Base-by-base conservation (phyloP, 2,797 vertebrate species). In the Oryzias dopingdopingensis region DNA sequence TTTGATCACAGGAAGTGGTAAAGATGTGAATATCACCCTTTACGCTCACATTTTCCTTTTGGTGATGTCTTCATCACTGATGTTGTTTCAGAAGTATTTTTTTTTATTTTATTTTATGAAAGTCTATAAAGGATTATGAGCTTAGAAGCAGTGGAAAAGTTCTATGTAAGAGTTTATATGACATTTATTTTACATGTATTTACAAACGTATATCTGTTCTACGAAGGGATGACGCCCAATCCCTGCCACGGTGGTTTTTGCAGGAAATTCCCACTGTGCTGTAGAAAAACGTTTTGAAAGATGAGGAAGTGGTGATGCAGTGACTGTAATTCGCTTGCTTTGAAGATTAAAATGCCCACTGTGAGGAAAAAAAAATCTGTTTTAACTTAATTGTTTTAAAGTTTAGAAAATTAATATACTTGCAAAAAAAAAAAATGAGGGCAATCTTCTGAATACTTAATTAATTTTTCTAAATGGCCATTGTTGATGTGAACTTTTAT, bases 261-360 rank as follows among this genome's bases (percentile, higher is more conserved):
- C 59, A 79, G 82, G 86, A 85, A 88, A 85, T 83, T 87, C 85
- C 83, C 76, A 71, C 70, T 79, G 72, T 74, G 57, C 68, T 77
- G 77, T 65, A 74, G 75, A 89, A 72, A 29, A 14, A 67, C 58
- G 75, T 74, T 81, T 66, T 63, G 71, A 76, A 44, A 67, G 61
- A 72, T 76, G 49, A 81, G 81, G 64, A 72, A 77, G 70, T 69
- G 61, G 67, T 56, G 73, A 71, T 67, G 73, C 58, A 72, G 68
- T 13, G 50, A 56, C 74, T 65, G 61, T 70, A 72, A 76, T 73
- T 78, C 77, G 61, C 53, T 65, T 15, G 29, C 72, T 81, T 84
- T 84, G 77, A 86, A 77, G 74, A 70, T 59, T 0, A 42, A 65
- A 59, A 68, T 69, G 52, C 29, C 55, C 54, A 49, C 48, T 65